These are phyloP conservation scores for Opisthocomus hoazin DNA, from an alignment of 2,113 vertebrate genomes.

Conservation along the genomic window DNA sequence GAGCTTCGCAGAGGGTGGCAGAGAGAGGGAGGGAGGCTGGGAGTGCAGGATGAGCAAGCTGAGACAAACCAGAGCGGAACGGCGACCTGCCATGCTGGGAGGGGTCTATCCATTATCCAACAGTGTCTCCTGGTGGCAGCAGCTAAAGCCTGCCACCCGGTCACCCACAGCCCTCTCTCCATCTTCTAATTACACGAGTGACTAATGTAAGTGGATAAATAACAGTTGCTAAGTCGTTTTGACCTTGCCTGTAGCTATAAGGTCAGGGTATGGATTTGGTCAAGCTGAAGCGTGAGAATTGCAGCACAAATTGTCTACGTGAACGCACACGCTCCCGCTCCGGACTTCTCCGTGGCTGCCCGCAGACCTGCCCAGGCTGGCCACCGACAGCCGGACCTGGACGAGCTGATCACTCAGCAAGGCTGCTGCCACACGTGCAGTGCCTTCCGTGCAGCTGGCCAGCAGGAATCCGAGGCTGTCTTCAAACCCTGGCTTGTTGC, in stretches of 20 bases:
- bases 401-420: not conserved
- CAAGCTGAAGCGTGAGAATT: not conserved
- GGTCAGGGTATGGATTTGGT: not conserved
- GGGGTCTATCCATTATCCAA: not conserved
- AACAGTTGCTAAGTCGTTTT: not conserved
- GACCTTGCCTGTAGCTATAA: not conserved
- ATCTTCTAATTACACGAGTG: not conserved
- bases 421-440: not conserved
- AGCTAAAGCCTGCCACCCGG: not conserved
- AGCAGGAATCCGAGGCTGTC: rapidly evolving
- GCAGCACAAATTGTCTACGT: not conserved
- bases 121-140: constrained; percentile 41
- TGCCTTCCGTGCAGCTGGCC: not conserved
- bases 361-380: not conserved
- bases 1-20: not conserved
- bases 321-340: not conserved
- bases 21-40: not conserved
- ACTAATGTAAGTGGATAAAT: not conserved
- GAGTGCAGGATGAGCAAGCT: rapidly evolving
- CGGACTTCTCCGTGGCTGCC: not conserved
- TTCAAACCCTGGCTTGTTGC: not conserved
- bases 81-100: rapidly evolving
- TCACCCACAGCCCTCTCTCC: not conserved
- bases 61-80: not conserved
- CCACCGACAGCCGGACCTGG: rapidly evolving